Conservation (phyloP, 2,888 invertebrate genomes). For the Drosophila yooni region DNA sequence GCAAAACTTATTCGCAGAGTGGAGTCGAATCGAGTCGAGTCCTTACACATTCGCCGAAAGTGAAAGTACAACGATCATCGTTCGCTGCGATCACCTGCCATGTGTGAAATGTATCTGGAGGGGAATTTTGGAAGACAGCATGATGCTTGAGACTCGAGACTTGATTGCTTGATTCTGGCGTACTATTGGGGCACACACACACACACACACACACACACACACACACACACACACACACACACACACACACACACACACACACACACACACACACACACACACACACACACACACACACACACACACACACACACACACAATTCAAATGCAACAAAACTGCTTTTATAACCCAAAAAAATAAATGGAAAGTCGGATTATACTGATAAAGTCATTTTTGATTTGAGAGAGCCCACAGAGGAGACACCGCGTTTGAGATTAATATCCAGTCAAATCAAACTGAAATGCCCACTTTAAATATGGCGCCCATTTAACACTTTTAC, state of each 20-base stretch:
- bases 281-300: not conserved
- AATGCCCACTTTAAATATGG: conserved; percentile 56
- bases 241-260: not conserved
- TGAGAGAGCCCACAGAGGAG: conserved; percentile 26
- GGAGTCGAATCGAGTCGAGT: conserved; percentile 23
- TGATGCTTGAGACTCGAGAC: conserved; percentile 14
- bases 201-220: not conserved
- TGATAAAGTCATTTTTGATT: conserved; percentile 64
- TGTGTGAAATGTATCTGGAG: conserved; percentile 60
- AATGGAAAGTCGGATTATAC: conserved; percentile 56
- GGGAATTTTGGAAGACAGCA: conserved; percentile 34
- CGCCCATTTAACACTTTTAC: conserved; percentile 71
- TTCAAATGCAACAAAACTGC: conserved; percentile 32
- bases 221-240: not conserved
- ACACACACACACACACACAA: not conserved
- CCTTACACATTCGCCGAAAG: conserved; percentile 58
- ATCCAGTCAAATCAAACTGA: conserved; percentile 44
- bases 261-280: not conserved
- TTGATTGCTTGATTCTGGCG: conserved; percentile 25
- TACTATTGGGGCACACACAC: conserved; percentile 3
- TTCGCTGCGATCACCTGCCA: conserved; percentile 52
- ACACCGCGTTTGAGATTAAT: conserved; percentile 36
- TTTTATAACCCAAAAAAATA: not conserved
- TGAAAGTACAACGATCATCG: conserved; percentile 60
- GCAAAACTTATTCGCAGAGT: conserved; percentile 36